Percentiles rank a stretch among this genome's conserved stretches.
phyloP scores from a whole-genome alignment of 2,113 vertebrate species.

The Ammodytes dubius region DNA sequence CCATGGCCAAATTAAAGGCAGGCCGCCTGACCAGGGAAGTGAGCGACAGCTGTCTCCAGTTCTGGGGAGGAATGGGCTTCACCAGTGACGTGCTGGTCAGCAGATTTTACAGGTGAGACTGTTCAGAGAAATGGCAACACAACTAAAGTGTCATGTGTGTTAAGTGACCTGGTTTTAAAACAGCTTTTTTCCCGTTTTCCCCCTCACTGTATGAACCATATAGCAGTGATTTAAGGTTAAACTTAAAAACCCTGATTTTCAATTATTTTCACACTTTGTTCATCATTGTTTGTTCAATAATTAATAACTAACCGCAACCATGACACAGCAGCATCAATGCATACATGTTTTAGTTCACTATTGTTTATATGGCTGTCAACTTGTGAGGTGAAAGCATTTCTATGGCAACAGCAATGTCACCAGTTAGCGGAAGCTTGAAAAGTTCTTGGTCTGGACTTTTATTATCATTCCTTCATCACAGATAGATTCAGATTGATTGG shows the following conservation, averaged over 20 bases:
- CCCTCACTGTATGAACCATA: not conserved
- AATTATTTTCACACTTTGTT: not conserved
- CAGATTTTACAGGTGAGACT: slow-evolving; percentile 89
- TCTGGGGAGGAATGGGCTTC: slow-evolving; percentile 94
- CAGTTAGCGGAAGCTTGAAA: not conserved
- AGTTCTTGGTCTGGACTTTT: not conserved
- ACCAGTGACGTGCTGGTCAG: slow-evolving; percentile 90
- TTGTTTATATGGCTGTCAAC: not conserved
- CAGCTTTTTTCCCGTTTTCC: not conserved
- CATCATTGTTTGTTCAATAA: not conserved
- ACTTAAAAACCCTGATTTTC: not conserved
- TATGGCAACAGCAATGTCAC: slow-evolving; percentile 1
- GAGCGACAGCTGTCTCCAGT: slow-evolving; percentile 90
- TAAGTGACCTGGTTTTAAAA: slow-evolving; percentile 1
- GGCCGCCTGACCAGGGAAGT: slow-evolving; percentile 87
- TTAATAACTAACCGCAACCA: not conserved
- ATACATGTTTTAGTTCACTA: not conserved
- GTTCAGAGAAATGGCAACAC: not conserved
- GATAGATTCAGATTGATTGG: slow-evolving; percentile 3
- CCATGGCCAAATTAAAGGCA: slow-evolving; percentile 91
- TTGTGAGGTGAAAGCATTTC: slow-evolving; percentile 12
- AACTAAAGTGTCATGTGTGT: not conserved
- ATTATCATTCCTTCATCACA: not conserved
- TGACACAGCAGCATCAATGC: not conserved
- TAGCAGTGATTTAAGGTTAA: not conserved